Evolutionary conservation across 2,888 invertebrate genomes (phyloP).

Genomic region (Erebia palarica): DNA sequence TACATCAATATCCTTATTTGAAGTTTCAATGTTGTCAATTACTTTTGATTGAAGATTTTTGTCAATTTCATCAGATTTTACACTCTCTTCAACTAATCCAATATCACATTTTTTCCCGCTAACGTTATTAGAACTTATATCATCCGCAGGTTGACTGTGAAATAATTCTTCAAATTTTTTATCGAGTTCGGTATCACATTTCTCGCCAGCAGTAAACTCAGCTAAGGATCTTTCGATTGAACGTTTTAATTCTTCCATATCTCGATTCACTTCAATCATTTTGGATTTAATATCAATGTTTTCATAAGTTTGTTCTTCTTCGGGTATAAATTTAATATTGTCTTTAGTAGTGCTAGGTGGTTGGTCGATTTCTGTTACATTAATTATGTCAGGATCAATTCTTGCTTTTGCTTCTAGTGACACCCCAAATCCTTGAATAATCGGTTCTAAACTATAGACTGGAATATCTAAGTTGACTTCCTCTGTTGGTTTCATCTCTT

Average conservation of each 20-base stretch:
- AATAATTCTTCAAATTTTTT: constrained; percentile 44
- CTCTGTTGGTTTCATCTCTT: constrained; percentile 56
- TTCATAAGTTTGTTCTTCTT: constrained; percentile 42
- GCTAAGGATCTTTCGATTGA: constrained; percentile 74
- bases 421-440: constrained; percentile 56
- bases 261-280: constrained; percentile 73
- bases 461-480: constrained; percentile 49
- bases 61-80: background rate
- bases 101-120: background rate
- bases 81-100: background rate
- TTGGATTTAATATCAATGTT: constrained; percentile 72
- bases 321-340: background rate
- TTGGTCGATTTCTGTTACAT: constrained; percentile 44
- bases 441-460: constrained; percentile 47
- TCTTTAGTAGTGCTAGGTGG: constrained; percentile 21
- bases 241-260: constrained; percentile 70
- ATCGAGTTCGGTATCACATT: constrained; percentile 55
- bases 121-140: background rate
- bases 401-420: constrained; percentile 50
- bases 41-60: background rate
- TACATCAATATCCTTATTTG: background rate
- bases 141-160: constrained; percentile 21
- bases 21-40: background rate
- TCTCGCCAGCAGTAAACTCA: constrained; percentile 66
- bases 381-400: constrained; percentile 42